These are phyloP conservation scores for Probaryconus sp. DNA, from an alignment of 1,140 invertebrate species.

Conservation along the genomic window DNA sequence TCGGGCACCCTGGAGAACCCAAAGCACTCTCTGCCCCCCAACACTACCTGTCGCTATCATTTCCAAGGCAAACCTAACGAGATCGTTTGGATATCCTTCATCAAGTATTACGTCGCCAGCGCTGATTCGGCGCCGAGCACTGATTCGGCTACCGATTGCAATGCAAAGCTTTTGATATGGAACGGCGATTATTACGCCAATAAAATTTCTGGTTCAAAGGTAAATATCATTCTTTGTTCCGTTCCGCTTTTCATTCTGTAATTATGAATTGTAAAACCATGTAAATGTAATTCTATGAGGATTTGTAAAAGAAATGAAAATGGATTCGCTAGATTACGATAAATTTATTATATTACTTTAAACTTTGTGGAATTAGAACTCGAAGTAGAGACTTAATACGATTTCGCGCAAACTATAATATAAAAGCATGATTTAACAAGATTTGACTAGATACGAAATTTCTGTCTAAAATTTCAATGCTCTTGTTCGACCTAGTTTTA, in stretches of 20 bases:
- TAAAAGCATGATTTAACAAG: constrained; percentile 43
- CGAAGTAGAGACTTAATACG: constrained; percentile 11
- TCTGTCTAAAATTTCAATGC: constrained; percentile 44
- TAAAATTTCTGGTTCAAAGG: constrained; percentile 66
- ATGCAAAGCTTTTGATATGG: constrained; percentile 86
- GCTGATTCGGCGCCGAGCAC: constrained; percentile 82
- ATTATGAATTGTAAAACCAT: too few species aligned
- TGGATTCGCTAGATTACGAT: too few species aligned
- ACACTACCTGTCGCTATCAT: constrained; percentile 87
- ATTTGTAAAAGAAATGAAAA: too few species aligned
- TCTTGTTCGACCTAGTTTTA: constrained; percentile 51
- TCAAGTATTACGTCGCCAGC: constrained; percentile 87
- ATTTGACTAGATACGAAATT: constrained; percentile 38
- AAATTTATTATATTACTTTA: too few species aligned
- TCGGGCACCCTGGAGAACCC: constrained; percentile 87
- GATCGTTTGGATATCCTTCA: constrained; percentile 90
- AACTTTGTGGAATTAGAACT: too few species aligned
- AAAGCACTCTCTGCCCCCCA: constrained; percentile 88
- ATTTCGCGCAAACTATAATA: constrained; percentile 32
- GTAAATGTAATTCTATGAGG: too few species aligned
- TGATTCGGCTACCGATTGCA: constrained; percentile 83
- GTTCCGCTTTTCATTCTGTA: too few species aligned
- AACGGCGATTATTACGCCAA: constrained; percentile 79
- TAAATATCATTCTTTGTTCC: too few species aligned
- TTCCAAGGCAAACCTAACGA: constrained; percentile 85